These are phyloP conservation scores for Periplaneta americana DNA, from an alignment of 1,140 invertebrate genomes.

Conservation along the genomic window DNA sequence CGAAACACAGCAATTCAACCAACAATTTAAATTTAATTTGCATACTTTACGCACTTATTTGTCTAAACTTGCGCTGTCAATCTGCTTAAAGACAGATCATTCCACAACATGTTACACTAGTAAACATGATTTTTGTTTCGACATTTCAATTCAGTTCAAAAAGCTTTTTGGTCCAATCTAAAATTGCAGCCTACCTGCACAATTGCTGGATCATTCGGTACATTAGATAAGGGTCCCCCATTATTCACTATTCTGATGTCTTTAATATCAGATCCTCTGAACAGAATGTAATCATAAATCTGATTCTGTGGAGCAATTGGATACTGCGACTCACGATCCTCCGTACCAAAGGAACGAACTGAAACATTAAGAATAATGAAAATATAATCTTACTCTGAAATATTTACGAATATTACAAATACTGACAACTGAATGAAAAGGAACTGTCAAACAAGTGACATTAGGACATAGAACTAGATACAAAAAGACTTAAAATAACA, in stretches of 20 bases:
- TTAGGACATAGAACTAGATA: neutral
- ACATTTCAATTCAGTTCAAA: too few relatives aligned
- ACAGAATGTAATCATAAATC: constrained; percentile 98
- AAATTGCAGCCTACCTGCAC: constrained; percentile 57
- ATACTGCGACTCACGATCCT: constrained; percentile 89
- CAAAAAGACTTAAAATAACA: neutral
- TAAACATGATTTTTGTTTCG: too few relatives aligned
- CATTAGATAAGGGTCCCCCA: constrained; percentile 71
- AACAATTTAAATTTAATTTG: too few relatives aligned
- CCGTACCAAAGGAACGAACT: constrained; percentile 98
- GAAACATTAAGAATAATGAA: constrained; percentile 18
- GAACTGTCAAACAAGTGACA: neutral
- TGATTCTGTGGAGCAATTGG: constrained; percentile 94
- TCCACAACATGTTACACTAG: too few relatives aligned
- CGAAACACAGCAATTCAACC: too few relatives aligned
- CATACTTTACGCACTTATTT: too few relatives aligned
- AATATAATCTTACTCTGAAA: neutral
- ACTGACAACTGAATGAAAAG: neutral
- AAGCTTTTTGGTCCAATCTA: too few relatives aligned
- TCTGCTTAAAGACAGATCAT: too few relatives aligned
- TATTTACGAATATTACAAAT: neutral
- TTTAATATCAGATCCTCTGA: constrained; percentile 97
- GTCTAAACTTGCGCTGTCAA: too few relatives aligned
- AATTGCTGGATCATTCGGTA: constrained; percentile 87
- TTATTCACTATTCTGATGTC: constrained; percentile 92